Evolutionary conservation across 2,888 invertebrate genomes (phyloP), one percentile per base, ranked within the genome.

Genomic region (Schrankia costaestrigalis): DNA sequence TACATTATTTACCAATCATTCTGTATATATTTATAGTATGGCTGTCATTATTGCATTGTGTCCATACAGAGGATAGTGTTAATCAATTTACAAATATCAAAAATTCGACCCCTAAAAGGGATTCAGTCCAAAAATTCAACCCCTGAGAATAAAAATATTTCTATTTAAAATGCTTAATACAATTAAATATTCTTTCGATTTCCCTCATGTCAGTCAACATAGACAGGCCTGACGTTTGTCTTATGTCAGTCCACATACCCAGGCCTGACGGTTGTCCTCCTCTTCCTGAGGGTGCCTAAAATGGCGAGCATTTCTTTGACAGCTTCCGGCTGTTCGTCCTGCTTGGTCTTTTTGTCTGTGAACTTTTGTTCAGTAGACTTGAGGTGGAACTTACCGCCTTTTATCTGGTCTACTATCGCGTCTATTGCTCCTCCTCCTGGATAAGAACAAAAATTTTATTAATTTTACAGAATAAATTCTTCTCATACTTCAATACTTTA

Each of bases 351-450:
- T 45, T 86, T 83, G 53, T 89, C 89, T 17, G 89, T 73, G 52
- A 83, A 81, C 62, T 82, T 87, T 71, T 90, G 91, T 28, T 92
- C 92, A 0, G 91, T 90, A 2, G 92, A 89, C 60, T 91, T 91
- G 12, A 94, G 77, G 0, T 92, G 93, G 74, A 93, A 93, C 56
- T 92, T 90, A 18, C 93, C 93, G 10, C 93, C 92, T 71, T 93
- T 94, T 29, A 94, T 93, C 64, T 93, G 93, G 68, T 93, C 93
- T 8, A 94, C 93, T 48, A 94, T 92, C 10, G 93, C 93, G 63
- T 93, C 93, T 51, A 93, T 93, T 1, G 92, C 93, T n/a, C 87
- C 88, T 5, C 87, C 83, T 65, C 58, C 6, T 40, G 33, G 10
- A 26, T 12, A 8, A 9, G n/a, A 17, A 14, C 6, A 10, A n/a